Percentiles rank a stretch among this genome's conserved stretches.
Conservation (phyloP, 2,797 vertebrate genomes). For the Antennarius maculatus region DNA sequence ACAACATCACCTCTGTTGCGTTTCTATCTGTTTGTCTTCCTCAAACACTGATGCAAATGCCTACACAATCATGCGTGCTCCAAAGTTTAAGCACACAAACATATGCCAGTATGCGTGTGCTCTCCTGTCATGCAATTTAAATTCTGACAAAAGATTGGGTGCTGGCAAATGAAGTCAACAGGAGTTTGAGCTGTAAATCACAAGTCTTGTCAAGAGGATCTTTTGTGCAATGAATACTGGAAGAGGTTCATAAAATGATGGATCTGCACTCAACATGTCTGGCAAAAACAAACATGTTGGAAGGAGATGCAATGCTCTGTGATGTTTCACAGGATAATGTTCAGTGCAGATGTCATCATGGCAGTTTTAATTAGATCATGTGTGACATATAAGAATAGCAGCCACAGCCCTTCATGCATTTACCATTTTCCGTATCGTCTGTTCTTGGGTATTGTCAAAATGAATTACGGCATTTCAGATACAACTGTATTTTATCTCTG, state of each 20-base stretch:
- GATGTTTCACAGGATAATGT: conserved; percentile 7
- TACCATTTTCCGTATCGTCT: conserved; percentile 4
- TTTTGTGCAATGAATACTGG: conserved; percentile 30
- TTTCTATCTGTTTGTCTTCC: conserved; percentile 29
- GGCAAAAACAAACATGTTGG: conserved; percentile 42
- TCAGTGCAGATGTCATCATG: conserved; percentile 11
- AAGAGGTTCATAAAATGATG: conserved; percentile 38
- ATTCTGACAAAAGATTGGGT: conserved; percentile 36
- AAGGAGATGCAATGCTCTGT: conserved; percentile 2
- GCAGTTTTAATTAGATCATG: conserved; percentile 14
- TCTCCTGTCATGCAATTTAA: conserved; percentile 25
- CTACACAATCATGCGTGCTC: conserved; percentile 5
- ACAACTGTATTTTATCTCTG: background rate
- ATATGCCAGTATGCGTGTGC: background rate
- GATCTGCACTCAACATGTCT: conserved; percentile 32
- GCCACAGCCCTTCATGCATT: background rate
- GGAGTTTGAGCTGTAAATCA: conserved; percentile 57
- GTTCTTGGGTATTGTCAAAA: conserved; percentile 15
- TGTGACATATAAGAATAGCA: conserved; percentile 12
- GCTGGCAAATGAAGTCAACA: conserved; percentile 22
- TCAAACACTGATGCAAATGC: conserved; percentile 32
- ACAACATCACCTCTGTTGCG: conserved; percentile 59
- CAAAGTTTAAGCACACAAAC: background rate
- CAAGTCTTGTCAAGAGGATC: conserved; percentile 49
- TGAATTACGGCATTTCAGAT: background rate